These are phyloP conservation scores for Corvus hawaiiensis DNA, from an alignment of 2,113 vertebrate species.

Conservation along the genomic window DNA sequence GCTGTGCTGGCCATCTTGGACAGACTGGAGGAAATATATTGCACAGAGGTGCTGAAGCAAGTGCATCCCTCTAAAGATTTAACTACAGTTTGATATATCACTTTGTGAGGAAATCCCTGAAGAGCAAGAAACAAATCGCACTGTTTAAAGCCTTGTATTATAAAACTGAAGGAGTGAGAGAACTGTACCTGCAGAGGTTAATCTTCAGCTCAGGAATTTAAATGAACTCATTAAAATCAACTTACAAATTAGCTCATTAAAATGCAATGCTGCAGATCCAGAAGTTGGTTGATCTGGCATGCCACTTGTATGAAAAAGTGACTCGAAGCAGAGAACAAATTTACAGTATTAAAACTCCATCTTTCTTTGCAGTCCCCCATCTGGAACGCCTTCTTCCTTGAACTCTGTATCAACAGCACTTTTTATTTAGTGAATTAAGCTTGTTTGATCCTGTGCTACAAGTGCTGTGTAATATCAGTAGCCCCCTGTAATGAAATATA, in stretches of 20 bases:
- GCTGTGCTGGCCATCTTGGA: neutral
- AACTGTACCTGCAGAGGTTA: conserved; percentile 58
- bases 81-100: neutral
- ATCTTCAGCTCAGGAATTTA: conserved; percentile 59
- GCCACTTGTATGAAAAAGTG: conserved; percentile 2
- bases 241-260: conserved; percentile 56
- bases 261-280: neutral
- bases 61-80: neutral
- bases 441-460: neutral
- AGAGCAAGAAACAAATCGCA: neutral
- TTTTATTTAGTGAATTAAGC: neutral
- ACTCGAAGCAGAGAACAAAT: neutral
- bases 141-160: conserved; percentile 33
- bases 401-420: neutral
- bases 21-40: neutral
- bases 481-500: neutral
- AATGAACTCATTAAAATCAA: conserved; percentile 62
- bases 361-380: neutral
- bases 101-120: conserved; percentile 24
- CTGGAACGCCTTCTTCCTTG: neutral
- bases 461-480: neutral
- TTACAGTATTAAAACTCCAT: neutral
- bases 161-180: neutral
- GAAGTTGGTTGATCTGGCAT: conserved; percentile 12
- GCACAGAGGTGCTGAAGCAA: neutral